Conservation (phyloP, 2,113 vertebrate species). For the Ceyx melanurus region DNA sequence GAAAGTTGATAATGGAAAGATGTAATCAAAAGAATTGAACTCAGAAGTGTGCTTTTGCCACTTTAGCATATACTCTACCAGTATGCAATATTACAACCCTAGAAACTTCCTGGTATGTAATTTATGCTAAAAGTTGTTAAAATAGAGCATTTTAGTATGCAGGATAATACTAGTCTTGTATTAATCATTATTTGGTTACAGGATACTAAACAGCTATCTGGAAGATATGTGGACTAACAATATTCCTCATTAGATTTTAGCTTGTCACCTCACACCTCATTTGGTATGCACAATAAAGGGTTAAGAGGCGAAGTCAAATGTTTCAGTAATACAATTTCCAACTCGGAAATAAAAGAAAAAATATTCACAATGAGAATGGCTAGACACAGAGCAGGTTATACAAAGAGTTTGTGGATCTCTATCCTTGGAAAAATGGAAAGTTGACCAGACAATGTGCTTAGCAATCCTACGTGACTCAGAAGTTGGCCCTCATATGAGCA, state of each 20-base stretch:
- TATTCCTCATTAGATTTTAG: background rate
- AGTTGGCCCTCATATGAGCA: background rate
- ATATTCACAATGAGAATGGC: background rate
- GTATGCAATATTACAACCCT: background rate
- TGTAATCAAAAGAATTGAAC: background rate
- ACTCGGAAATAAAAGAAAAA: background rate
- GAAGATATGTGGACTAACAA: background rate
- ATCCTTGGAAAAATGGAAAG: background rate
- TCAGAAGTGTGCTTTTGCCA: background rate
- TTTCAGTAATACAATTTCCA: background rate
- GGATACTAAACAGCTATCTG: background rate
- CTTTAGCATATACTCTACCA: background rate
- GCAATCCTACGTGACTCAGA: background rate
- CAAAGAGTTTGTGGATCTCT: background rate
- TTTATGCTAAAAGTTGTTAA: background rate
- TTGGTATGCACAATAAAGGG: background rate
- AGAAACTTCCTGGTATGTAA: background rate
- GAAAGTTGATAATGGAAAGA: background rate
- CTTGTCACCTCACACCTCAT: background rate
- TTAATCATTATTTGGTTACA: background rate
- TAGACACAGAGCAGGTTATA: background rate
- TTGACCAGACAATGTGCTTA: background rate
- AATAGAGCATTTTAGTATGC: background rate
- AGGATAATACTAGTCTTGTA: background rate
- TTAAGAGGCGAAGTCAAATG: background rate